These are phyloP conservation scores for Chaetura pelagica DNA, from an alignment of 2,113 vertebrate genomes.

Conservation along the genomic window DNA sequence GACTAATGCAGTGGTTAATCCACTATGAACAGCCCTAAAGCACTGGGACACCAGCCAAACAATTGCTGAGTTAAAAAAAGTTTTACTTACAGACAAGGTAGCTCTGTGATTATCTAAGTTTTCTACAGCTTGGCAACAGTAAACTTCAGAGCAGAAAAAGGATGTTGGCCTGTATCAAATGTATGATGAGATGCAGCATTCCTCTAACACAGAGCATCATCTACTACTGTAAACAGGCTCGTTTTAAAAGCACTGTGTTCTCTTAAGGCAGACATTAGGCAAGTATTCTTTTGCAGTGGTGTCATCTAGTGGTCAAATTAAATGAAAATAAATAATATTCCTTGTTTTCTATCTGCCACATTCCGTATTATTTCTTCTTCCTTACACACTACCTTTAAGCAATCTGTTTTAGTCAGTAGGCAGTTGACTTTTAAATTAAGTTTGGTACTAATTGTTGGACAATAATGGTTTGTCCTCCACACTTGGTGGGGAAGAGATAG, in stretches of 20 bases:
- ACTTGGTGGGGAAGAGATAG: background rate
- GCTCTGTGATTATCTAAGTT: background rate
- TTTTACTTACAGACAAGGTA: background rate
- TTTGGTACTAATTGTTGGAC: background rate
- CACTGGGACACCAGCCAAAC: background rate
- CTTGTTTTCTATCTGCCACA: background rate
- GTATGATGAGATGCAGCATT: background rate
- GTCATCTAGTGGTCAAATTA: constrained; percentile 62
- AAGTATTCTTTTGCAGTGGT: constrained; percentile 2
- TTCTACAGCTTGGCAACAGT: background rate
- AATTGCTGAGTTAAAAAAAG: background rate
- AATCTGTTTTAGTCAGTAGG: background rate
- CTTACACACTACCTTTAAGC: background rate
- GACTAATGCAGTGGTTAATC: constrained; percentile 29
- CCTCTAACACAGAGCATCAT: background rate
- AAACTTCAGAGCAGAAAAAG: background rate
- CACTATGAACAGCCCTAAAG: background rate
- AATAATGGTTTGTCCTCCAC: background rate
- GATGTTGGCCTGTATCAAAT: background rate
- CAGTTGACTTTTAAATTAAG: background rate
- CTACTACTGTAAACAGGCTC: background rate
- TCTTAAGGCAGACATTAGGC: background rate
- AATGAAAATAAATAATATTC: background rate
- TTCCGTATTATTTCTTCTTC: background rate
- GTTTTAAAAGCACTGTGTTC: background rate